Conservation (phyloP, 2,113 vertebrate genomes). For the Helogale parvula region DNA sequence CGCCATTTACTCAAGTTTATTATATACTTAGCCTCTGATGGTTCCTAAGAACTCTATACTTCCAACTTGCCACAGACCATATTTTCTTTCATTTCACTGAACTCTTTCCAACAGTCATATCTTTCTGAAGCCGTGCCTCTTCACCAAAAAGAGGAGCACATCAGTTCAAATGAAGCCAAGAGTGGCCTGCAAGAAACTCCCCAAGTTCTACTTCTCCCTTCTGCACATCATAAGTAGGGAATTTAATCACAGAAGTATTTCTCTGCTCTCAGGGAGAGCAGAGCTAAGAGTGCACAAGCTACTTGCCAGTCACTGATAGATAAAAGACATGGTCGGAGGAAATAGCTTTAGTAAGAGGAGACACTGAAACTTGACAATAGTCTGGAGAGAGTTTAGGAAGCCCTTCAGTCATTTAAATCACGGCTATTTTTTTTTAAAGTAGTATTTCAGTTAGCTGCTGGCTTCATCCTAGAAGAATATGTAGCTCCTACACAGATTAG, state of each 20-base stretch:
- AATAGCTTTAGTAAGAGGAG: background rate
- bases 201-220: background rate
- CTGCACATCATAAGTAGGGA: background rate
- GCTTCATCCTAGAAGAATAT: background rate
- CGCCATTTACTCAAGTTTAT: slow-evolving; percentile 63
- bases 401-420: background rate
- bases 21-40: slow-evolving; percentile 55
- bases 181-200: background rate
- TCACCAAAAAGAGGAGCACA: background rate
- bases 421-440: background rate
- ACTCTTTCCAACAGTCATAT: slow-evolving; percentile 49
- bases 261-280: background rate
- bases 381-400: background rate
- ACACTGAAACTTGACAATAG: background rate
- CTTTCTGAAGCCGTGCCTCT: slow-evolving; percentile 29
- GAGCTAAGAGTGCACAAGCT: background rate
- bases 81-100: slow-evolving; percentile 62
- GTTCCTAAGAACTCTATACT: slow-evolving; percentile 58
- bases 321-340: background rate
- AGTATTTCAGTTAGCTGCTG: background rate
- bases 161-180: background rate
- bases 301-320: background rate
- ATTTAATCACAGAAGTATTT: background rate
- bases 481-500: background rate
- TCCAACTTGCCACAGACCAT: slow-evolving; percentile 36